Evolutionary conservation across 2,113 vertebrate genomes (phyloP).

Genomic region (Garra rufa): DNA sequence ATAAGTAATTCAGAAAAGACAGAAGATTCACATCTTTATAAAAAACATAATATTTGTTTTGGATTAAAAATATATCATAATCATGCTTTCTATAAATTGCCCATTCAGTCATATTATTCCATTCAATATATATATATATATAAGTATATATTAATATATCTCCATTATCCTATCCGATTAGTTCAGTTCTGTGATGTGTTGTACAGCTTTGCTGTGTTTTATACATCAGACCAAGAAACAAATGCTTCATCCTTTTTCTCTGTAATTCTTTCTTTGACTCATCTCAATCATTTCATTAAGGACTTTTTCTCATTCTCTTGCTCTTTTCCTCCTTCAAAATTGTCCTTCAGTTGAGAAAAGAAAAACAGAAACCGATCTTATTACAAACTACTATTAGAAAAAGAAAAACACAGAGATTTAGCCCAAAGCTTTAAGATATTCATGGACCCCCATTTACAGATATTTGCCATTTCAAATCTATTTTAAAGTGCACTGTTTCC

Average conservation of each 20-base stretch:
- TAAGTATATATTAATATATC: conserved; percentile 70
- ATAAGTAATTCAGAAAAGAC: conserved; percentile 75
- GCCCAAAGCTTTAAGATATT: conserved; percentile 25
- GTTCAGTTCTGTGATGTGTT: not conserved
- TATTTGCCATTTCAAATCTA: conserved; percentile 60
- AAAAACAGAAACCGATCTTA: not conserved
- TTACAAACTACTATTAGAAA: not conserved
- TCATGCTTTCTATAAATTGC: conserved; percentile 83
- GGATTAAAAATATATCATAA: conserved; percentile 75
- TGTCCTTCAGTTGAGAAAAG: conserved; percentile 6
- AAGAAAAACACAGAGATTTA: not conserved
- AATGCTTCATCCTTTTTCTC: not conserved
- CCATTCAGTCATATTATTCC: conserved; percentile 86
- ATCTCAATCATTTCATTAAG: conserved; percentile 8
- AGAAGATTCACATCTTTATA: conserved; percentile 84
- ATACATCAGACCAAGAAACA: conserved; percentile 1
- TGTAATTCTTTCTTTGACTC: conserved; percentile 15
- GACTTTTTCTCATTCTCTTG: not conserved
- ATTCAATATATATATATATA: conserved; percentile 74
- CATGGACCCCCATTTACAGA: not conserved
- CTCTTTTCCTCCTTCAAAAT: not conserved
- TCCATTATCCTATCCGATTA: conserved; percentile 40
- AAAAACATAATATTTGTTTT: conserved; percentile 82
- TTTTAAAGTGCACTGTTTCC: conserved; percentile 78
- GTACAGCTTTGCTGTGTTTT: conserved; percentile 7